Conservation (phyloP, 2,888 invertebrate genomes). For the Ormyrus rosae region DNA sequence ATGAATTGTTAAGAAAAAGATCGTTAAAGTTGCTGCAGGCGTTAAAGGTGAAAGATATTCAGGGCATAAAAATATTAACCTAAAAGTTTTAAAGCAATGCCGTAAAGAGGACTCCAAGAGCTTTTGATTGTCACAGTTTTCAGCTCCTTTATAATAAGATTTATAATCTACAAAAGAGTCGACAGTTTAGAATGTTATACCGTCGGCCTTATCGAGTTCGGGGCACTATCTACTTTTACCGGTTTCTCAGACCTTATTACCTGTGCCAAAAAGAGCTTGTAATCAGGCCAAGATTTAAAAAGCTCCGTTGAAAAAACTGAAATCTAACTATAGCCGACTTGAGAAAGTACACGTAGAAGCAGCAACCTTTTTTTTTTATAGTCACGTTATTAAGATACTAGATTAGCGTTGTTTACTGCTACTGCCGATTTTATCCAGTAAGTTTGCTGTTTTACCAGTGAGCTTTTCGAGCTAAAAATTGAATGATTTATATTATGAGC, state of each 20-base stretch:
- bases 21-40: neutral
- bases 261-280: constrained; percentile 33
- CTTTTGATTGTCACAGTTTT: too few relatives aligned
- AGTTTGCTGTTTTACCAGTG: too few relatives aligned
- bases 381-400: too few relatives aligned
- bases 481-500: too few relatives aligned
- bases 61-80: too few relatives aligned
- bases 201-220: neutral
- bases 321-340: constrained; percentile 9
- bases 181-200: constrained; percentile 9
- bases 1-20: neutral
- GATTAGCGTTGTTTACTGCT: too few relatives aligned
- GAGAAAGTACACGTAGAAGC: neutral
- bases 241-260: constrained; percentile 17
- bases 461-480: too few relatives aligned
- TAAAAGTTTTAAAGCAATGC: neutral
- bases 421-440: too few relatives aligned
- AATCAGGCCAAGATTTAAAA: constrained; percentile 30
- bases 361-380: too few relatives aligned
- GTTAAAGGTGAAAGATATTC: too few relatives aligned
- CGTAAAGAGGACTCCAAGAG: too few relatives aligned
- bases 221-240: constrained; percentile 13
- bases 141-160: neutral
- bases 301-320: constrained; percentile 2
- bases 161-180: neutral